These are phyloP conservation scores for Cebidichthys violaceus DNA, from an alignment of 2,113 vertebrate genomes.

Conservation along the genomic window DNA sequence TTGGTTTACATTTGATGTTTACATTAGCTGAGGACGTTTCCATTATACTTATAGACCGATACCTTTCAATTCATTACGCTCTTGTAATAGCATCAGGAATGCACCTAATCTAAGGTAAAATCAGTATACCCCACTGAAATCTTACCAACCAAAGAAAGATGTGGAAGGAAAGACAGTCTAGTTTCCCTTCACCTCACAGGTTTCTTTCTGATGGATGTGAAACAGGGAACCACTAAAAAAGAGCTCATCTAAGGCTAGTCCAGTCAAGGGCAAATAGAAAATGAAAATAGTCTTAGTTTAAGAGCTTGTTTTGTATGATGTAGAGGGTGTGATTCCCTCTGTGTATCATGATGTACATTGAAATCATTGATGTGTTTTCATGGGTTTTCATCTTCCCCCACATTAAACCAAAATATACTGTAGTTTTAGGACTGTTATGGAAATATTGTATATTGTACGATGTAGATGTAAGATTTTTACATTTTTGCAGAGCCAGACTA, in stretches of 20 bases:
- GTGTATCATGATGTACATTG: not conserved
- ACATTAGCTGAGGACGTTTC: not conserved
- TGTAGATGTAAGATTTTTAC: not conserved
- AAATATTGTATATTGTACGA: not conserved
- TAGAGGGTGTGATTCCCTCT: not conserved
- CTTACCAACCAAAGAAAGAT: constrained; percentile 26
- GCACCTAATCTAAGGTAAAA: constrained; percentile 7
- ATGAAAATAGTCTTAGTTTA: not conserved
- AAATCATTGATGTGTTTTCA: not conserved
- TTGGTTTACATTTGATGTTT: not conserved
- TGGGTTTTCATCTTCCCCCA: not conserved
- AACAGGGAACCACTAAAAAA: not conserved
- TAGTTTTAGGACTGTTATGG: not conserved
- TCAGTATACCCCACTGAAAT: constrained; percentile 34
- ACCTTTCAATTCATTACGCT: not conserved
- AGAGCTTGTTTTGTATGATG: not conserved
- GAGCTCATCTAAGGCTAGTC: not conserved
- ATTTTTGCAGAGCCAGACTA: not conserved
- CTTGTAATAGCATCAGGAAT: constrained; percentile 2
- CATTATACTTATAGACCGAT: not conserved
- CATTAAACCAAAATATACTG: not conserved
- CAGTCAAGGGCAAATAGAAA: not conserved
- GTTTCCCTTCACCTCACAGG: constrained; percentile 56
- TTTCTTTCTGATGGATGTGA: constrained; percentile 52
- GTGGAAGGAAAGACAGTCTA: constrained; percentile 33